Percentiles rank a stretch among this genome's conserved stretches.
These are phyloP conservation scores for Platycheirus albimanus DNA, from an alignment of 2,888 invertebrate genomes.

Conservation along the genomic window DNA sequence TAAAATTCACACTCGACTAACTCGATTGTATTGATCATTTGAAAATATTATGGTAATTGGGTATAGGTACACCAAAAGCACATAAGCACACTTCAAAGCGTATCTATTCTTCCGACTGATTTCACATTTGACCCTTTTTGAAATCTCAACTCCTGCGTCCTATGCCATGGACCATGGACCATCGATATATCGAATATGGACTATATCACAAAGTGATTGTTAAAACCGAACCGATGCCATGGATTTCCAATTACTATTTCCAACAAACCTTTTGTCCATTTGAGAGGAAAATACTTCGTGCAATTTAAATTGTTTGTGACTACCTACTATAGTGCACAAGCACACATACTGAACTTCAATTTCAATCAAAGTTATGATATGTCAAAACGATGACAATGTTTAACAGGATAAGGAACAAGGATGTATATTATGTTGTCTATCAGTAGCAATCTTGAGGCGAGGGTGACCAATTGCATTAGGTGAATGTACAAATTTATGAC, in stretches of 20 bases:
- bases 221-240: slow-evolving; percentile 4
- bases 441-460: too few species aligned
- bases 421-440: too few species aligned
- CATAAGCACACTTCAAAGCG: slow-evolving; percentile 35
- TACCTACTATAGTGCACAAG: too few species aligned
- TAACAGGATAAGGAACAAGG: too few species aligned
- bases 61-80: slow-evolving; percentile 18
- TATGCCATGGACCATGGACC: too few species aligned
- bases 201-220: slow-evolving; percentile 32
- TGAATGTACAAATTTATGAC: too few species aligned
- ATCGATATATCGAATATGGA: too few species aligned
- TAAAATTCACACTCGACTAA: slow-evolving; percentile 53
- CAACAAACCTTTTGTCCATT: slow-evolving; percentile 26
- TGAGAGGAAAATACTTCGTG: slow-evolving; percentile 7
- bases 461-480: too few species aligned
- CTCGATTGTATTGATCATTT: slow-evolving; percentile 29
- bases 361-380: too few species aligned
- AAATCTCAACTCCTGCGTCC: background rate
- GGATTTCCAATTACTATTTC: slow-evolving; percentile 45
- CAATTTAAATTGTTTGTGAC: slow-evolving; percentile 13
- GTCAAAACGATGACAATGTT: too few species aligned
- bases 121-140: slow-evolving; percentile 58
- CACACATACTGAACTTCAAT: background rate
- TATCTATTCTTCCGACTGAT: slow-evolving; percentile 45
- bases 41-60: slow-evolving; percentile 52